These are phyloP conservation scores for Okamejei kenojei DNA, from an alignment of 2,797 vertebrate genomes.

Conservation along the genomic window DNA sequence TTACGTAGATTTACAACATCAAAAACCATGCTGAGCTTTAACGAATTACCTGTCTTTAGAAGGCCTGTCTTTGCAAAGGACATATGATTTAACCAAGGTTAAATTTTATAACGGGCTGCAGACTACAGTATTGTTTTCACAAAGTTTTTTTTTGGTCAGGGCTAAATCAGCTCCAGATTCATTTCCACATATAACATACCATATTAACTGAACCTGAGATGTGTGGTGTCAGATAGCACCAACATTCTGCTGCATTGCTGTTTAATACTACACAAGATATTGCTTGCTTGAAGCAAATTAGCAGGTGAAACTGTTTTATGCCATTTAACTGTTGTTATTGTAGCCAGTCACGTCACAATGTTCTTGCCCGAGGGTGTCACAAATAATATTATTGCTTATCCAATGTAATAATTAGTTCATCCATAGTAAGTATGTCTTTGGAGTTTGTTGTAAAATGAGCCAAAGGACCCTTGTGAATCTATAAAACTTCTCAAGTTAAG, in stretches of 20 bases:
- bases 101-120: slow-evolving; percentile 13
- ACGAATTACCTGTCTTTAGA: background rate
- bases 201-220: slow-evolving; percentile 21
- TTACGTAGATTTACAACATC: background rate
- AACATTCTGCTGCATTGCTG: background rate
- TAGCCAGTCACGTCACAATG: slow-evolving; percentile 13
- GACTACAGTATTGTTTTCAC: background rate
- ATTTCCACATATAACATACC: slow-evolving; percentile 25
- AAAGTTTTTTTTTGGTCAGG: background rate
- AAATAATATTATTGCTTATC: slow-evolving; percentile 32
- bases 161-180: slow-evolving; percentile 34
- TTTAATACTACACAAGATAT: slow-evolving; percentile 8
- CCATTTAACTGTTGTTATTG: slow-evolving; percentile 16
- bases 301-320: slow-evolving; percentile 35
- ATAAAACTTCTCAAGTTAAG: slow-evolving; percentile 34
- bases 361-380: slow-evolving; percentile 32
- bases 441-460: slow-evolving; percentile 34
- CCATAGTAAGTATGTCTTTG: slow-evolving; percentile 28
- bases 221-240: slow-evolving; percentile 10
- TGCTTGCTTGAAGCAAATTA: slow-evolving; percentile 27
- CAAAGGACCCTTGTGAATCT: slow-evolving; percentile 31
- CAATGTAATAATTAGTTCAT: slow-evolving; percentile 36
- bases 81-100: slow-evolving; percentile 27
- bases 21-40: background rate
- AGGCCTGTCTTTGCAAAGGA: slow-evolving; percentile 9